Conservation (phyloP, 2,888 invertebrate genomes). For the Chirona hameri region DNA sequence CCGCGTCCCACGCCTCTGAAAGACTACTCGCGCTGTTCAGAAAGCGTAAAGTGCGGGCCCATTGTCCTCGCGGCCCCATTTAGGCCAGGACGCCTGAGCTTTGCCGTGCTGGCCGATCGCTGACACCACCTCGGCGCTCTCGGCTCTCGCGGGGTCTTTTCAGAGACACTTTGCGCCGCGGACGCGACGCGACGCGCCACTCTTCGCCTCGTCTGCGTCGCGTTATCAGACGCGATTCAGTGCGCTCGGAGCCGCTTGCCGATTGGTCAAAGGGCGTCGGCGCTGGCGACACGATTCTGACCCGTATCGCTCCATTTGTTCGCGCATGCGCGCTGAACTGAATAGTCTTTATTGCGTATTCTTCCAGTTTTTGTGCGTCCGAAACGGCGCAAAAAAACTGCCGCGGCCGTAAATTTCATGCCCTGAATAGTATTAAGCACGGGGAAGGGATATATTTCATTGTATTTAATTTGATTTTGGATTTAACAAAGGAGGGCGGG, state of each 20-base stretch:
- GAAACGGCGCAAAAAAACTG: background rate
- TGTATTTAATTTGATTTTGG: slow-evolving; percentile 26
- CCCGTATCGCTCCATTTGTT: background rate
- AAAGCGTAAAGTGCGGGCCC: slow-evolving; percentile 6
- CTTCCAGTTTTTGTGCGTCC: background rate
- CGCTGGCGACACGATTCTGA: background rate
- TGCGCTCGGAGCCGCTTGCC: background rate
- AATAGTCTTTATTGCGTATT: slow-evolving; percentile 23
- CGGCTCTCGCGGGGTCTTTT: background rate
- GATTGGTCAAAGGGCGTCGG: background rate
- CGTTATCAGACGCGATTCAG: background rate
- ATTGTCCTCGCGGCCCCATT: background rate
- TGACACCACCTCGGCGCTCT: background rate
- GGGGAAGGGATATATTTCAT: slow-evolving; percentile 3
- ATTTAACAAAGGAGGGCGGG: background rate
- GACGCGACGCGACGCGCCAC: background rate
- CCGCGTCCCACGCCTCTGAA: background rate
- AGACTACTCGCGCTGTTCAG: background rate
- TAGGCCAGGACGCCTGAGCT: background rate
- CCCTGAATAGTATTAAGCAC: slow-evolving; percentile 26
- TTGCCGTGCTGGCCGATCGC: background rate
- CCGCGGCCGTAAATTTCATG: slow-evolving; percentile 8
- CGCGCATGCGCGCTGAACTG: slow-evolving; percentile 5
- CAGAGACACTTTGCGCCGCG: background rate
- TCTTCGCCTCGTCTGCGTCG: background rate